A percentile compares a stretch with the other conserved stretches of the same genome.
Conservation (phyloP, 1,140 invertebrate genomes). For the Dufourea novaeangliae region DNA sequence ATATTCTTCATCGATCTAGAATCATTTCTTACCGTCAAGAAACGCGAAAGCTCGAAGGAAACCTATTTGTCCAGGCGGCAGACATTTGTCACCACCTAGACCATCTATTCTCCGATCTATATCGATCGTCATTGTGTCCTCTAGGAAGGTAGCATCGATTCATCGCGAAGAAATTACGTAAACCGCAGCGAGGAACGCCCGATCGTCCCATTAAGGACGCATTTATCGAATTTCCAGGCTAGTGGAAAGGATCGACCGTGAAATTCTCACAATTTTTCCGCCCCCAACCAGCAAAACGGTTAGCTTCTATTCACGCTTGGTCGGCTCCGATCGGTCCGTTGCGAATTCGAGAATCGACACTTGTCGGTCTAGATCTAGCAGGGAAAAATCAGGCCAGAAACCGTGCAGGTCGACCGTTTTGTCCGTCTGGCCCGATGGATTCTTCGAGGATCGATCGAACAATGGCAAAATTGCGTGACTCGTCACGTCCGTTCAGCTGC, state of each 20-base stretch:
- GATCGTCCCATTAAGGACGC: constrained; percentile 73
- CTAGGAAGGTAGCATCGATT: background rate
- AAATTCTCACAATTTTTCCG: constrained; percentile 67
- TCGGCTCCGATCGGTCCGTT: constrained; percentile 49
- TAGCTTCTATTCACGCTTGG: constrained; percentile 18
- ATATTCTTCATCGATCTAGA: background rate
- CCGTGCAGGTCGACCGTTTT: background rate
- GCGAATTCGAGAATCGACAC: constrained; percentile 66
- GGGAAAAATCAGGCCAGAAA: constrained; percentile 22
- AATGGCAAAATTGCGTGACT: constrained; percentile 64
- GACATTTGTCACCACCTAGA: background rate
- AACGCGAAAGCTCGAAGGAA: background rate
- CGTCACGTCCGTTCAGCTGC: constrained; percentile 72
- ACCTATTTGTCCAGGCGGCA: background rate
- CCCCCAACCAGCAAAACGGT: constrained; percentile 20
- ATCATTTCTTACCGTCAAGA: background rate
- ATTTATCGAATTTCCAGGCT: constrained; percentile 76
- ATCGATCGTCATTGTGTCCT: constrained; percentile 5
- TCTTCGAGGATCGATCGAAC: constrained; percentile 58
- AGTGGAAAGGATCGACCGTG: constrained; percentile 67
- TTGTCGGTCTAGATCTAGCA: constrained; percentile 59
- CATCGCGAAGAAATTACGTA: constrained; percentile 67
- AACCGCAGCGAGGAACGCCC: constrained; percentile 69
- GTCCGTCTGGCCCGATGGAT: constrained; percentile 42
- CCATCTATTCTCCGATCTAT: background rate